Conservation (phyloP, 2,797 vertebrate genomes). For the Darevskia mixta region DNA sequence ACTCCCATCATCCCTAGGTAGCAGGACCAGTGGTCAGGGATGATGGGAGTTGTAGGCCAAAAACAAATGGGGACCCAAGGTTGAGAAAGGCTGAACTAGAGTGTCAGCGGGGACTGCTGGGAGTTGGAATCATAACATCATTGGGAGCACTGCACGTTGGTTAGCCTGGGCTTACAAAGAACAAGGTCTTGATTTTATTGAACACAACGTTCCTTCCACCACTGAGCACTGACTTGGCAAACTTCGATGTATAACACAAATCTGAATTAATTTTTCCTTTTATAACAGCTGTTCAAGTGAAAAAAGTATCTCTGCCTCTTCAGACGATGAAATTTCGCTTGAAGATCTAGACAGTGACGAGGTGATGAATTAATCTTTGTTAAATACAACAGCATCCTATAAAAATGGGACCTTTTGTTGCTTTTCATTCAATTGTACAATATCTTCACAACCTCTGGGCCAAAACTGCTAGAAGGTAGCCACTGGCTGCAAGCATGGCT, state of each 20-base stretch:
- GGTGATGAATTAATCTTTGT: constrained; percentile 61
- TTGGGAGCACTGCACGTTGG: too few relatives aligned
- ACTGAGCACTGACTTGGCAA: neutral
- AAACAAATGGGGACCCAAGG: too few relatives aligned
- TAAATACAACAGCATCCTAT: neutral
- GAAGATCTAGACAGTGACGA: constrained; percentile 57
- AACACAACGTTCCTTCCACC: neutral
- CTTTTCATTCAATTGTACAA: neutral
- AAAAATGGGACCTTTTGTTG: neutral
- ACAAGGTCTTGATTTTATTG: neutral
- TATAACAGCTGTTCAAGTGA: constrained; percentile 39
- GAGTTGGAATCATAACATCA: too few relatives aligned
- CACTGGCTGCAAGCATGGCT: neutral
- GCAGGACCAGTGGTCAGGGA: too few relatives aligned
- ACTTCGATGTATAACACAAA: neutral
- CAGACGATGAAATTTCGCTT: constrained; percentile 58
- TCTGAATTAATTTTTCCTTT: constrained; percentile 39
- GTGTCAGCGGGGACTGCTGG: too few relatives aligned
- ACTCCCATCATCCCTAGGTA: too few relatives aligned
- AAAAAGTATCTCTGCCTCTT: constrained; percentile 23
- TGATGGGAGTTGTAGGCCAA: too few relatives aligned
- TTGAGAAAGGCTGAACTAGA: too few relatives aligned
- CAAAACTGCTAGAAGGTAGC: neutral
- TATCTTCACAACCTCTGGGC: neutral
- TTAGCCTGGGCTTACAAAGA: neutral